A percentile compares a stretch with the other conserved stretches of the same genome.
Evolutionary conservation across 2,888 invertebrate species (phyloP).

Genomic region (Tinea pellionella): DNA sequence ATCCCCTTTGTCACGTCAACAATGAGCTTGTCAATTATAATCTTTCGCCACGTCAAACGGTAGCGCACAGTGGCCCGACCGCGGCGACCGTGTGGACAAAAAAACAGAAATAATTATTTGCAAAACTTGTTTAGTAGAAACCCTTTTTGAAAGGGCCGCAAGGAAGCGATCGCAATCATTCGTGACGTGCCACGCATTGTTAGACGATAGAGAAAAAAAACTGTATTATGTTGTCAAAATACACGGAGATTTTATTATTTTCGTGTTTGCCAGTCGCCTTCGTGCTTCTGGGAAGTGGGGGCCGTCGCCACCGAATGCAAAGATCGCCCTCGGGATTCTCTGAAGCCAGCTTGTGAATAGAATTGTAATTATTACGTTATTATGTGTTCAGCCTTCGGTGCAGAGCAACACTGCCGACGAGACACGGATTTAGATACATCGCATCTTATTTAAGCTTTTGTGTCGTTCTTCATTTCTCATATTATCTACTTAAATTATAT

Average conservation of each 20-base stretch:
- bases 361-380: conserved; percentile 39
- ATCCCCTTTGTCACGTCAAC: conserved; percentile 54
- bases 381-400: background rate
- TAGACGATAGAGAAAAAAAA: conserved; percentile 31
- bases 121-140: conserved; percentile 52
- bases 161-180: conserved; percentile 64
- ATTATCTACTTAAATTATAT: too few relatives aligned
- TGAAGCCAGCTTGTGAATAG: conserved; percentile 54
- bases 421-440: background rate
- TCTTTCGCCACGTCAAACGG: conserved; percentile 61
- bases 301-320: background rate
- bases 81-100: conserved; percentile 32
- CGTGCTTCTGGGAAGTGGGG: conserved; percentile 56
- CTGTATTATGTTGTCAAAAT: conserved; percentile 69
- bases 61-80: conserved; percentile 49
- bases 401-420: too few relatives aligned
- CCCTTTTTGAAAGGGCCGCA: conserved; percentile 59
- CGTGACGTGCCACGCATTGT: conserved; percentile 65
- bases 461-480: background rate
- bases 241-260: conserved; percentile 68
- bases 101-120: conserved; percentile 62
- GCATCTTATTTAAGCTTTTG: background rate
- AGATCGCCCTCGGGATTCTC: conserved; percentile 36
- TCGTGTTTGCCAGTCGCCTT: conserved; percentile 67
- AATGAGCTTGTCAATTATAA: conserved; percentile 69